Evolutionary conservation across 53 echinoderm and acorn worm genomes (phyloP), one percentile per base, ranked within the genome.

Genomic region (Paelopatides confundens): DNA sequence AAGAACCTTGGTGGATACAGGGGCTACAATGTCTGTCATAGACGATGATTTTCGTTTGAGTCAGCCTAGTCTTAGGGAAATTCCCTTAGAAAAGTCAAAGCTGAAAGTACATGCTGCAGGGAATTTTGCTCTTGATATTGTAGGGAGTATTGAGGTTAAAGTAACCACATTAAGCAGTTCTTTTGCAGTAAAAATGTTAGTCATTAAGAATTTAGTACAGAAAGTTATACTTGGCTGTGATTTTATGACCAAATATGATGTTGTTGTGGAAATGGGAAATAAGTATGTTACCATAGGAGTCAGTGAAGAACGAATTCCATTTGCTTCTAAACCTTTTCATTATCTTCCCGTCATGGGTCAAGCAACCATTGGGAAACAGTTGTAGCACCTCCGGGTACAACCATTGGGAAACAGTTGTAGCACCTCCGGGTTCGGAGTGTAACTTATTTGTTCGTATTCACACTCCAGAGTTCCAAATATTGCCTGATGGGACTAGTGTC

Each of bases 1-100:
- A 11, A 26, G 23, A 24, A 50, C 77, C 4, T 31, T 77, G 27
- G 77, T 77, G 24, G 77, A 77, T 50, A 77, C 77, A 24, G 77
- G 77, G 3, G 77, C 77, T 3, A 77, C 77, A 0, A 30, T 47
- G 8, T 27, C 48, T 3, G 77, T 77, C 2, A 78, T 78, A 9
- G 31, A 52, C 12, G 52, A 50, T 51, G 78, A 77, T 48, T 77
- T 78, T 14, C 28, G 78, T 1, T 11, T 29, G 3, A 50, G 78
- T 78, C 50, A 50, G 30, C 17, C 78, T 9, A 24, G 12, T 50
- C 53, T 78, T 18, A 52, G 28, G 17, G 27, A 4, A 0, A 2
- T 78, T 50, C 78, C 78, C 1, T 1, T 77, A 23, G 77, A 23
- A 2, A 9, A 77, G 30, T 28, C 66, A 4, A 24, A 66, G 10